Evolutionary conservation across 53 echinoderm and acorn worm species (phyloP).

Genomic region (Paracentrotus lividus): DNA sequence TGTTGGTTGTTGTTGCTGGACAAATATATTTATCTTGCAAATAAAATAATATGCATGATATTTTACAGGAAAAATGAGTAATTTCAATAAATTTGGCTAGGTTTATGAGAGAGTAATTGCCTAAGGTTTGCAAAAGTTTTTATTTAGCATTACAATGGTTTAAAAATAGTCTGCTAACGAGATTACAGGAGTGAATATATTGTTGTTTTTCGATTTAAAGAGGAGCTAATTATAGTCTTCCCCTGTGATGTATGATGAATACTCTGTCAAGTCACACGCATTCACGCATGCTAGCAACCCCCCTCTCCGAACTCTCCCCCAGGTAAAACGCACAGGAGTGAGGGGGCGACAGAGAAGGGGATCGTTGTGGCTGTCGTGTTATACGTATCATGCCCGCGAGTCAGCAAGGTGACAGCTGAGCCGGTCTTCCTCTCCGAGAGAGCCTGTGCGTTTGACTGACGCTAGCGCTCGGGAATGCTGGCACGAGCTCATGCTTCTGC

Average conservation of each 20-base stretch:
- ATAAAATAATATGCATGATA: background rate
- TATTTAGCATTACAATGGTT: background rate
- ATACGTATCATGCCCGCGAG: conserved; percentile 1
- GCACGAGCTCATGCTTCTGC: conserved; percentile 20
- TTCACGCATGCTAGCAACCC: conserved; percentile 6
- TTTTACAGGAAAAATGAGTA: background rate
- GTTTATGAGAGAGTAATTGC: background rate
- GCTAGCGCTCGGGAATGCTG: background rate
- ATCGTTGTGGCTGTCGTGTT: background rate
- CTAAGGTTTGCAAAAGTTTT: background rate
- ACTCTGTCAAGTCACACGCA: background rate
- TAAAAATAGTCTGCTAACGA: background rate
- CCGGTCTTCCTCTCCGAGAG: background rate
- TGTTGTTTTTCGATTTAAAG: conserved; percentile 13
- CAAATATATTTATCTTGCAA: background rate
- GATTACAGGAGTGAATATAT: background rate
- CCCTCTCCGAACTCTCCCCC: background rate
- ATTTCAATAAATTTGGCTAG: background rate
- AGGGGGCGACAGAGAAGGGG: background rate
- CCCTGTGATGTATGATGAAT: conserved; percentile 12
- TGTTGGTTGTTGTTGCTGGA: background rate
- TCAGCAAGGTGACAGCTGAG: conserved; percentile 14
- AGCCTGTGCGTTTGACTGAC: background rate
- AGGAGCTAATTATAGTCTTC: conserved; percentile 58
- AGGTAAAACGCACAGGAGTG: background rate